These are phyloP conservation scores for Gnatocerus cornutus DNA, from an alignment of 2,888 invertebrate species.

Conservation along the genomic window DNA sequence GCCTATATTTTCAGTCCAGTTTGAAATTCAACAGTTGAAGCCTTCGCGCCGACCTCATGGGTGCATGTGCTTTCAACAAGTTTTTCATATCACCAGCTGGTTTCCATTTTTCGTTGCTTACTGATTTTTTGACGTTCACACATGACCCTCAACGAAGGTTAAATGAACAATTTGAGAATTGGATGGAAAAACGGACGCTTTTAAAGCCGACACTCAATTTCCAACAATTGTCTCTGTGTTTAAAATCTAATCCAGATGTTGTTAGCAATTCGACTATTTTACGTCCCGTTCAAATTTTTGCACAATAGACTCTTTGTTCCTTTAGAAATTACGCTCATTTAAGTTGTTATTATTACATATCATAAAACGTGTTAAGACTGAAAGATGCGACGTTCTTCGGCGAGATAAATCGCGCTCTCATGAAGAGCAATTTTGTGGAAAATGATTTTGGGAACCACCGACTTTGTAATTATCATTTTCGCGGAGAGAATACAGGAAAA, in stretches of 20 bases:
- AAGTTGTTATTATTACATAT: neutral
- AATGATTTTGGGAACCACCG: too few relatives aligned
- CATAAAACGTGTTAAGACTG: neutral
- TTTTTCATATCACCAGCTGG: slow-evolving; percentile 35
- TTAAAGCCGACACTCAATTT: neutral
- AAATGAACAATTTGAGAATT: slow-evolving; percentile 21
- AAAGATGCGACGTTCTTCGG: too few relatives aligned
- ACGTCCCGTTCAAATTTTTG: slow-evolving; percentile 7
- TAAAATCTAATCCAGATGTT: slow-evolving; percentile 1
- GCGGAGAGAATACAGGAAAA: too few relatives aligned
- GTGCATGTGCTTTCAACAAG: slow-evolving; percentile 31
- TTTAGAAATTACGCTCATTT: slow-evolving; percentile 6
- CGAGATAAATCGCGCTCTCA: too few relatives aligned
- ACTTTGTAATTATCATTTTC: too few relatives aligned
- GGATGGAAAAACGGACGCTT: neutral
- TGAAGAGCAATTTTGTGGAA: too few relatives aligned
- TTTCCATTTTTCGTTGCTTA: slow-evolving; percentile 35
- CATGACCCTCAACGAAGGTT: slow-evolving; percentile 30
- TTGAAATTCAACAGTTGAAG: neutral
- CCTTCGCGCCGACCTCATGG: slow-evolving; percentile 27
- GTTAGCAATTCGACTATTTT: slow-evolving; percentile 7
- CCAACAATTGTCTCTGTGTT: slow-evolving; percentile 11
- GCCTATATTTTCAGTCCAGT: neutral
- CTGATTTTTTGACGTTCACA: slow-evolving; percentile 24
- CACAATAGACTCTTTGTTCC: slow-evolving; percentile 5